Base-by-base conservation (phyloP, 2,888 invertebrate species). In the Chorisops tibialis region DNA sequence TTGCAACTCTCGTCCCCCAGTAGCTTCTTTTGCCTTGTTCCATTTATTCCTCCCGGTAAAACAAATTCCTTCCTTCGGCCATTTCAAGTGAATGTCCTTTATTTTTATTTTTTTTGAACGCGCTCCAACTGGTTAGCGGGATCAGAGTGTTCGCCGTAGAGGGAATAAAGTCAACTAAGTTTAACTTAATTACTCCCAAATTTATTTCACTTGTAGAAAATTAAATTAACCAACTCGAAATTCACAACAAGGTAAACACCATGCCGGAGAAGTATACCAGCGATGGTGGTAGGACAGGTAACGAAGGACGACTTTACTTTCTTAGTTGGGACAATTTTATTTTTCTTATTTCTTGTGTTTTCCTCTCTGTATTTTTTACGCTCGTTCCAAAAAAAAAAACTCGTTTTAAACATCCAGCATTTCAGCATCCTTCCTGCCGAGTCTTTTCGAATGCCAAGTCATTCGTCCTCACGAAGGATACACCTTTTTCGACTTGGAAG, bases 121-220 rank as follows among this genome's bases (percentile, higher is more conserved):
- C 14, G 4, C 48, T 19, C 59, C 43, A 41, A 18, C 50, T 43
- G 30, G 6, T 30, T 30, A 30, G 30, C 9, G 30, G 30, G 7
- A 9, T 30, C 30, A 30, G 30, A 30, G 19, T 52, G 51, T 52
- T 38, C 18, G 38, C 16, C 19, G 11, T 22, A 12, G 24, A 18
- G 21, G 12, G 49, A 61, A 63, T 63, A 63, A 56, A 63, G 63
- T 63, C 63, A 63, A 63, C 61, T 63, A 54, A 61, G 47, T 63
- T 61, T 63, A 63, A 63, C 63, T 63, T 63, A 63, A 63, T 63
- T 63, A 63, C 63, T 60, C 45, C 56, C 43, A 59, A 63, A 63
- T 63, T 63, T 63, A 63, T 63, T 63, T 63, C 63, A 63, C 59
- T 63, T 61, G 50, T 48, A 61, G 63, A 56, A 63, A 63, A 63